Conservation (phyloP, 2,113 vertebrate species). For the Otolemur garnettii region DNA sequence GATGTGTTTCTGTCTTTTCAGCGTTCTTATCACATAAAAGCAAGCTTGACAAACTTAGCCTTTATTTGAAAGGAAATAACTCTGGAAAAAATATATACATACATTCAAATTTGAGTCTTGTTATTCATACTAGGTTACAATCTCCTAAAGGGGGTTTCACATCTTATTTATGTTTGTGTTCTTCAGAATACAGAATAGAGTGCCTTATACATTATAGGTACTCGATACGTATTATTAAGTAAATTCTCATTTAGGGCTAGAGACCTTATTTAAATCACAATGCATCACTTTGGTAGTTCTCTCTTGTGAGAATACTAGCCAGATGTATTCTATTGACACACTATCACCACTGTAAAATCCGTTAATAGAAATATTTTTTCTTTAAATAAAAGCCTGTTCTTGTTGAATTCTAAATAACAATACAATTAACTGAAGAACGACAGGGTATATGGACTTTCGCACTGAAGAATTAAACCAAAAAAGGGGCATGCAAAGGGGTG, state of each 20-base stretch:
- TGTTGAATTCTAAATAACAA: background rate
- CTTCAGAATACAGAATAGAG: background rate
- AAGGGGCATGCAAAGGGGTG: background rate
- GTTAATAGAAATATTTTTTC: background rate
- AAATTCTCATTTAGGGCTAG: background rate
- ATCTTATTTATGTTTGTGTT: background rate
- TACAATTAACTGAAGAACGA: background rate
- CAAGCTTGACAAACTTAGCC: background rate
- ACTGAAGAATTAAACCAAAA: background rate
- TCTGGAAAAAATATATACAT: background rate
- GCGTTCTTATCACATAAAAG: background rate
- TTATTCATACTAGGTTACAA: background rate
- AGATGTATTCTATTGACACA: background rate
- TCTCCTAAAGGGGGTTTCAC: background rate
- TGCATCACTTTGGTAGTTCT: background rate
- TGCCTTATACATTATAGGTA: background rate
- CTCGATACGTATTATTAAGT: slow-evolving; percentile 11
- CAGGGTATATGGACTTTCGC: background rate
- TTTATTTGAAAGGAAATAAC: background rate
- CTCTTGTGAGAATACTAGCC: background rate
- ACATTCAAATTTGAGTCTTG: background rate
- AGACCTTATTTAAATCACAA: background rate
- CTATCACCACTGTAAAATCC: background rate
- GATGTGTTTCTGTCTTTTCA: background rate
- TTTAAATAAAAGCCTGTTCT: slow-evolving; percentile 16